A percentile compares a stretch with the other conserved stretches of the same genome.
Evolutionary conservation across 2,797 vertebrate species (phyloP).

Genomic region (Ptychobarbus kaznakovi): DNA sequence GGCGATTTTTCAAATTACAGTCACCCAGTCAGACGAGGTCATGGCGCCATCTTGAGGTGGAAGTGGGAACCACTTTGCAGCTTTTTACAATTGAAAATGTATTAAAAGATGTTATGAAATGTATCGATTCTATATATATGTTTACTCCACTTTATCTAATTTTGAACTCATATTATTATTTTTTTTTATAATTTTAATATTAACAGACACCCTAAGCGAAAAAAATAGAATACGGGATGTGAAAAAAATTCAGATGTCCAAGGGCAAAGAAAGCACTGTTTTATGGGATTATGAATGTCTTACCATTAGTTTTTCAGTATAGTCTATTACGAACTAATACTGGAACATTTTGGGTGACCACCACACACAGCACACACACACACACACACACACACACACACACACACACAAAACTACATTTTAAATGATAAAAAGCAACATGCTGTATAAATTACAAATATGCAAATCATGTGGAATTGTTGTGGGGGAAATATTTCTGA

Average conservation of each 20-base stretch:
- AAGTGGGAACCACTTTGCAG: conserved; percentile 54
- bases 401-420: neutral
- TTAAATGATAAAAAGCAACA: conserved; percentile 37
- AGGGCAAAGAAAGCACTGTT: neutral
- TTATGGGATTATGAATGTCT: neutral
- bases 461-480: neutral
- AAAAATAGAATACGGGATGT: neutral
- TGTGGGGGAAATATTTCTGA: neutral
- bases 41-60: conserved; percentile 78
- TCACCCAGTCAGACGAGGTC: conserved; percentile 61
- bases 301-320: neutral
- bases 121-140: neutral
- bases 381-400: neutral
- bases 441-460: neutral
- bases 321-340: too few species aligned
- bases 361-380: too few species aligned
- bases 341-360: too few species aligned
- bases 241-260: neutral
- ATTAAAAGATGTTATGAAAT: neutral
- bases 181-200: neutral
- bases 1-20: conserved; percentile 58
- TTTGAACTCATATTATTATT: neutral
- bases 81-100: neutral
- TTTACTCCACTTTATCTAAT: neutral
- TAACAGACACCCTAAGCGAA: neutral